Conservation (phyloP, 2,888 invertebrate genomes). For the Stomorhina lunata region DNA sequence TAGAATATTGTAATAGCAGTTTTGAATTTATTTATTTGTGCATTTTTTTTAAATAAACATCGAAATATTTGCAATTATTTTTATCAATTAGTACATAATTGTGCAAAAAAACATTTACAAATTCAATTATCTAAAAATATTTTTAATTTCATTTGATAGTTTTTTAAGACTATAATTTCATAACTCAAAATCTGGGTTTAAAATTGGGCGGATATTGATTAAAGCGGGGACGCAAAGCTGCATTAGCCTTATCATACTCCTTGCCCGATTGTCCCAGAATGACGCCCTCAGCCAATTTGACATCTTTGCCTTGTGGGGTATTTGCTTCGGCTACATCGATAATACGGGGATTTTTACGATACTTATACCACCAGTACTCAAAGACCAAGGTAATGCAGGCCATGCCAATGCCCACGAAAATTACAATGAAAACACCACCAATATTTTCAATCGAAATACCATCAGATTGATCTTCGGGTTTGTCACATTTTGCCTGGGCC, state of each 20-base stretch:
- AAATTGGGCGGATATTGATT: constrained; percentile 77
- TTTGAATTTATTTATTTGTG: constrained; percentile 25
- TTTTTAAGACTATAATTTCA: not conserved
- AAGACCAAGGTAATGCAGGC: constrained; percentile 94
- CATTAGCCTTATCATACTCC: constrained; percentile 76
- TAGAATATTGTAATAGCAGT: not conserved
- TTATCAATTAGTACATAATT: not conserved
- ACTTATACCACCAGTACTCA: constrained; percentile 97
- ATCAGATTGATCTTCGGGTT: constrained; percentile 95
- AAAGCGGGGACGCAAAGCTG: constrained; percentile 77
- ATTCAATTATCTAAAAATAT: no score
- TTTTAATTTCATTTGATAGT: not conserved
- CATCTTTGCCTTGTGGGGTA: constrained; percentile 68
- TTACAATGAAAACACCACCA: constrained; percentile 98
- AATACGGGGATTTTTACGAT: constrained; percentile 84
- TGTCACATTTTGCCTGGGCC: constrained; percentile 88
- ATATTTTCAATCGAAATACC: constrained; percentile 99
- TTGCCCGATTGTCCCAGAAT: constrained; percentile 76
- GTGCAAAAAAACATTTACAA: constrained; percentile 13
- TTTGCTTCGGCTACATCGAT: constrained; percentile 83
- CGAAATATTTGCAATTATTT: constrained; percentile 20
- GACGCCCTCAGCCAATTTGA: constrained; percentile 75
- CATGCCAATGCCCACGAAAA: constrained; percentile 95
- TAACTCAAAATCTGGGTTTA: constrained; percentile 76
- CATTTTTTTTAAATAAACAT: constrained; percentile 28